These are phyloP conservation scores for Steinernema carpocapsae DNA, from an alignment of 2,888 invertebrate genomes.

Conservation along the genomic window DNA sequence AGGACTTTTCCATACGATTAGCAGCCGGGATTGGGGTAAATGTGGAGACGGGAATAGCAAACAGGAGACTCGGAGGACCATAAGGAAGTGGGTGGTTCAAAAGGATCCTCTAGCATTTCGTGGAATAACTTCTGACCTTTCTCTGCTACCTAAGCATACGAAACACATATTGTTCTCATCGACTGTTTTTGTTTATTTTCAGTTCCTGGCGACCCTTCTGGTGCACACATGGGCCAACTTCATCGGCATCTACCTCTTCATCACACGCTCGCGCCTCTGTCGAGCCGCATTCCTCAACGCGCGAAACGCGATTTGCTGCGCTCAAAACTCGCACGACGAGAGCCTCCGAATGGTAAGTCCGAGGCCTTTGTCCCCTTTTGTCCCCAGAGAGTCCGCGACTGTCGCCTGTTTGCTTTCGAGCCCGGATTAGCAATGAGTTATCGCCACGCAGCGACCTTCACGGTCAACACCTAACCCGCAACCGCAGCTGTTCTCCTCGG, in stretches of 20 bases:
- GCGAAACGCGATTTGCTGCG: slow-evolving; percentile 46
- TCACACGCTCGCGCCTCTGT: slow-evolving; percentile 54
- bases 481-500: not conserved
- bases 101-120: too few species aligned
- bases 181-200: slow-evolving; percentile 38
- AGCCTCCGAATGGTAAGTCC: slow-evolving; percentile 30
- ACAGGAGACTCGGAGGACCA: too few species aligned
- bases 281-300: slow-evolving; percentile 56
- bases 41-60: too few species aligned
- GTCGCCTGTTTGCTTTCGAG: not conserved
- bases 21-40: not conserved
- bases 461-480: not conserved
- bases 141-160: too few species aligned
- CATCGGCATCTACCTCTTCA: slow-evolving; percentile 61
- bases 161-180: too few species aligned
- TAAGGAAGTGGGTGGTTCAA: too few species aligned
- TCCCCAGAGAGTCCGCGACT: slow-evolving; percentile 1
- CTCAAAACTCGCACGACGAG: slow-evolving; percentile 29
- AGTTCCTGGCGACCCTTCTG: slow-evolving; percentile 62
- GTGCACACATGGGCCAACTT: slow-evolving; percentile 65
- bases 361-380: slow-evolving; percentile 8
- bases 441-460: not conserved
- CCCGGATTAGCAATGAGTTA: slow-evolving; percentile 8
- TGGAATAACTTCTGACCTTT: too few species aligned
- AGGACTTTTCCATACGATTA: not conserved